phyloP scores from a whole-genome alignment of 2,888 invertebrate species.

The Brenthis hecate region DNA sequence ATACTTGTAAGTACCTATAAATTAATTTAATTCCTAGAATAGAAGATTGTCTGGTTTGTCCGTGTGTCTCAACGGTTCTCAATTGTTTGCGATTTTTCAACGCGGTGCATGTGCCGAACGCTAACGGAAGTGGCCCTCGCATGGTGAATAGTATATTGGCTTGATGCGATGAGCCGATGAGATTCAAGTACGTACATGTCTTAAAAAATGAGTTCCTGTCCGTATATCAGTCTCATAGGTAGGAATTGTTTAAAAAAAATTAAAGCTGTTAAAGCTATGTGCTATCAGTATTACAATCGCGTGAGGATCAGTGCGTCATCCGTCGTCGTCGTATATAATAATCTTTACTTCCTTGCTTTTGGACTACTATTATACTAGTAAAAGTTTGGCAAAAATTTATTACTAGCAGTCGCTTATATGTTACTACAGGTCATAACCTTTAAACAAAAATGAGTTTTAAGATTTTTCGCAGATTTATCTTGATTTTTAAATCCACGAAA shows the following conservation, averaged over 20 bases:
- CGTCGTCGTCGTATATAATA: not conserved
- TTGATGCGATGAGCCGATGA: slow-evolving; percentile 44
- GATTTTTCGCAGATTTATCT: no score
- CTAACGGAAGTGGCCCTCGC: slow-evolving; percentile 65
- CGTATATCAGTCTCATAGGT: slow-evolving; percentile 28
- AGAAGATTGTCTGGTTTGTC: slow-evolving; percentile 44
- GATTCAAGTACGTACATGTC: slow-evolving; percentile 40
- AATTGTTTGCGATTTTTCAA: slow-evolving; percentile 63
- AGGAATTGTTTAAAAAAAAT: slow-evolving; percentile 27
- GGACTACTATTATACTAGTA: no score
- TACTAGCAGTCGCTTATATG: no score
- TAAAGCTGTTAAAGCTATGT: not conserved
- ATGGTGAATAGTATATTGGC: slow-evolving; percentile 67
- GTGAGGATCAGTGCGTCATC: slow-evolving; percentile 4
- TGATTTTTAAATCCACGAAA: no score
- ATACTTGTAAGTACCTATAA: slow-evolving; percentile 43
- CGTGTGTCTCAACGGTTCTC: slow-evolving; percentile 16
- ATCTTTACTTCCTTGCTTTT: no score
- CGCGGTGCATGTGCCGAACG: slow-evolving; percentile 65
- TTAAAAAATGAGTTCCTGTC: slow-evolving; percentile 45
- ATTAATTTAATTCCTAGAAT: slow-evolving; percentile 5
- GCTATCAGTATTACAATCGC: slow-evolving; percentile 9
- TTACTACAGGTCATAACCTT: no score
- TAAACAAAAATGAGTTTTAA: no score
- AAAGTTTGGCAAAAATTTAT: no score